phyloP scores from a whole-genome alignment of 23 tunicate species.

The Botrylloides violaceus region DNA sequence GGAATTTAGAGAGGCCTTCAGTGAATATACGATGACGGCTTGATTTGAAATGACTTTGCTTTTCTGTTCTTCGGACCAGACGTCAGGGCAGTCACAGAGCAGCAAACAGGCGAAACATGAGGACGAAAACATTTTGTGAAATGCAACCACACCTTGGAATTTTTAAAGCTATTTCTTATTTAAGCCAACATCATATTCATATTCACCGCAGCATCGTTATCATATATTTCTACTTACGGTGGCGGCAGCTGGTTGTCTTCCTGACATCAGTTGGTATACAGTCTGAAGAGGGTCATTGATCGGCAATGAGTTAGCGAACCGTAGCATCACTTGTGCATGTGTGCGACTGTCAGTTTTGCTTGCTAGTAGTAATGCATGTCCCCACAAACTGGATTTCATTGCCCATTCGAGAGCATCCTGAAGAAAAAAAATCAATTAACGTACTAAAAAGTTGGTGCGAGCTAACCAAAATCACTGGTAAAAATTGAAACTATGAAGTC shows the following conservation, averaged over 20 bases:
- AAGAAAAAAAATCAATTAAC: background rate
- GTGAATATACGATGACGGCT: too few species aligned
- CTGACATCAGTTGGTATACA: constrained; percentile 86
- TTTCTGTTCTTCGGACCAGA: too few species aligned
- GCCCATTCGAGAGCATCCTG: constrained; percentile 99
- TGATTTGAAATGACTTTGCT: too few species aligned
- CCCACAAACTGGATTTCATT: constrained; percentile 92
- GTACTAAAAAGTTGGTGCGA: background rate
- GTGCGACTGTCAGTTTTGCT: constrained; percentile 80
- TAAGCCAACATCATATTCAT: background rate
- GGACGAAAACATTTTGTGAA: background rate
- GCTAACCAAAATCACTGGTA: too few species aligned
- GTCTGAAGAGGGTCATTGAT: constrained; percentile 97
- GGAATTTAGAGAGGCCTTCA: too few species aligned
- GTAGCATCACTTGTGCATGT: constrained; percentile 84
- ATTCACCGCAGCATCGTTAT: background rate
- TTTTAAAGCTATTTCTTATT: background rate
- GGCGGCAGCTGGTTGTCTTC: constrained; percentile 78
- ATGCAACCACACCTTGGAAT: constrained; percentile 2
- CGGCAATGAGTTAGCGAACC: constrained; percentile 89
- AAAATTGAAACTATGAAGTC: too few species aligned
- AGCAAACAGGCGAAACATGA: too few species aligned
- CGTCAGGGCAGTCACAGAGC: too few species aligned
- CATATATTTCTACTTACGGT: constrained; percentile 39
- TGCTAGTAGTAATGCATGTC: constrained; percentile 87